Percentiles rank a stretch among this genome's conserved stretches.
These are phyloP conservation scores for Epizoanthus ramosus DNA, from an alignment of 92 coral and sea anemone species.

Conservation along the genomic window DNA sequence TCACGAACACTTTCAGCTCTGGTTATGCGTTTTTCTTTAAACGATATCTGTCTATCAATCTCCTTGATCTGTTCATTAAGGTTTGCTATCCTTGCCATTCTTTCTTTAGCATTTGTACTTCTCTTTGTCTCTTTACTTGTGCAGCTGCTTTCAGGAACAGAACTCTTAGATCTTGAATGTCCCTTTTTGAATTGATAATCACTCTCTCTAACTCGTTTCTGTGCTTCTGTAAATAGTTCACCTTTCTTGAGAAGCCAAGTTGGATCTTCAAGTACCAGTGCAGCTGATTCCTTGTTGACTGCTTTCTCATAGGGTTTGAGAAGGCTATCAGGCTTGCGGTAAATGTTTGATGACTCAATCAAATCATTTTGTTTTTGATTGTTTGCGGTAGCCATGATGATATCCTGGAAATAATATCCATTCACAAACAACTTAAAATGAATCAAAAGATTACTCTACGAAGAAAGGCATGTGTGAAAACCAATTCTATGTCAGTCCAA, in stretches of 20 bases:
- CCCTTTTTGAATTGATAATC: not conserved
- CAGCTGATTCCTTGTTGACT: not conserved
- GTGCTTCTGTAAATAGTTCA: not conserved
- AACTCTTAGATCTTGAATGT: not conserved
- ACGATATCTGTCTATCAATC: constrained; percentile 2
- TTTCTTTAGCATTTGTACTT: not conserved
- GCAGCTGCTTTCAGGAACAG: not conserved
- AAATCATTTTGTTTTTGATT: no score
- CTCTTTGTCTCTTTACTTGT: not conserved
- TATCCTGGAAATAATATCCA: no score
- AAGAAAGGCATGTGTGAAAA: no score
- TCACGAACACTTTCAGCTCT: not conserved
- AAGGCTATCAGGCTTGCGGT: not conserved
- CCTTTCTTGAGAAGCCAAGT: not conserved
- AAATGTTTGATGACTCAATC: no score
- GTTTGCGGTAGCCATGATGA: no score
- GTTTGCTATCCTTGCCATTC: not conserved
- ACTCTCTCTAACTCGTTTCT: not conserved
- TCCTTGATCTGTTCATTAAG: not conserved
- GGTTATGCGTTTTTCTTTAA: not conserved
- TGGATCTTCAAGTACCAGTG: not conserved
- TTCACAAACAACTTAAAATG: no score
- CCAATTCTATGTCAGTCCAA: no score
- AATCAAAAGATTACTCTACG: no score
- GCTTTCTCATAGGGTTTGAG: not conserved